A percentile compares a stretch with the other conserved stretches of the same genome.
These are phyloP conservation scores for Lateolabrax maculatus DNA, from an alignment of 2,797 vertebrate genomes.

Conservation along the genomic window DNA sequence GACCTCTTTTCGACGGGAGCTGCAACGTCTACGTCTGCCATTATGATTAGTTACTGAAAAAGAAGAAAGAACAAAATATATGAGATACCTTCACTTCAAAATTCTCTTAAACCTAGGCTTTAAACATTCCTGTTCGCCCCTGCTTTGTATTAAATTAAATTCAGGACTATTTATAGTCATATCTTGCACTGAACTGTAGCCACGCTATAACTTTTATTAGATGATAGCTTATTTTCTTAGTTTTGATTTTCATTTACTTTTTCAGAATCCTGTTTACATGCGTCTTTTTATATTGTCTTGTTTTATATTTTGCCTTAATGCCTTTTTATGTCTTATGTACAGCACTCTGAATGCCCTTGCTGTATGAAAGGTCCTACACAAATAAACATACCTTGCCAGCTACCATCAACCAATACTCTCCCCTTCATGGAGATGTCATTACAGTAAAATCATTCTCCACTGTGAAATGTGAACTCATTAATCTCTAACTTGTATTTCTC, in stretches of 20 bases:
- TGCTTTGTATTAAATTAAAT: not conserved
- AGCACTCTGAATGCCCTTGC: not conserved
- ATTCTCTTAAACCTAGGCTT: not conserved
- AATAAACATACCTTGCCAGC: not conserved
- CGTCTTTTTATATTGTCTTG: not conserved
- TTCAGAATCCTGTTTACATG: not conserved
- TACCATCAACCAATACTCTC: not conserved
- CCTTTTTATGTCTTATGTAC: not conserved
- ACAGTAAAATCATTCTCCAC: not conserved
- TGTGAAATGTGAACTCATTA: not conserved
- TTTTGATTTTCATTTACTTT: not conserved
- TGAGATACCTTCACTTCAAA: not conserved
- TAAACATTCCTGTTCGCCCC: not conserved
- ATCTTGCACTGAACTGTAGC: not conserved
- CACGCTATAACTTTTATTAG: not conserved
- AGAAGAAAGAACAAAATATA: not conserved
- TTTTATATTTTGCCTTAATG: not conserved
- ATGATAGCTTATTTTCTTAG: not conserved
- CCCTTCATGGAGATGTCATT: not conserved
- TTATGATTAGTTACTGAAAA: constrained; percentile 35
- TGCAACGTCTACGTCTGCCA: constrained; percentile 54
- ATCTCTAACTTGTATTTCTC: not conserved
- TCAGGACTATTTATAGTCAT: not conserved
- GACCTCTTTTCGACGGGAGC: constrained; percentile 72
- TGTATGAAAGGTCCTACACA: constrained; percentile 1